Conservation (phyloP, 2,888 invertebrate species). For the Plebejus argus region DNA sequence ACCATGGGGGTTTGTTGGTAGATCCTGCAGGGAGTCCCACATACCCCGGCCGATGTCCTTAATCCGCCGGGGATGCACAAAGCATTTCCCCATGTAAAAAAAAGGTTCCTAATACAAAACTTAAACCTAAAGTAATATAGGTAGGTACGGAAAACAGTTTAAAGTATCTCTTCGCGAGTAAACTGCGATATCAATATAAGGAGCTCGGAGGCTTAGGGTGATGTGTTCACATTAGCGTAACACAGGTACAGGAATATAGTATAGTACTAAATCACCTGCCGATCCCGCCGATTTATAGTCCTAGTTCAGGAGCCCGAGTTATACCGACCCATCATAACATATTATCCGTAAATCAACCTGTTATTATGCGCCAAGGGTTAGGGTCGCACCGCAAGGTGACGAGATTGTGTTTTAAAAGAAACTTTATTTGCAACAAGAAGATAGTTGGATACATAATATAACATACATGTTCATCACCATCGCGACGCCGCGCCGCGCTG, state of each 20-base stretch:
- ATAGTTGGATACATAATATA: too few species aligned
- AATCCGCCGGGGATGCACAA: too few species aligned
- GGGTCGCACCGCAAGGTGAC: neutral
- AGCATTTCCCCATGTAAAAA: too few species aligned
- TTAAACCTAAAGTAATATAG: too few species aligned
- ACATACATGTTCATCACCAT: too few species aligned
- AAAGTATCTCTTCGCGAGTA: neutral
- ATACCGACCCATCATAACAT: neutral
- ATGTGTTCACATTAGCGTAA: constrained; percentile 1
- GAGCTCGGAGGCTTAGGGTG: neutral
- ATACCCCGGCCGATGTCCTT: too few species aligned
- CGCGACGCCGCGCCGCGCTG: too few species aligned
- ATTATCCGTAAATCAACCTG: constrained; percentile 2
- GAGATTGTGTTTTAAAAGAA: neutral
- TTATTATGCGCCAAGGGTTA: neutral
- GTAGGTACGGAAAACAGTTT: too few species aligned
- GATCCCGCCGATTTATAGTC: neutral
- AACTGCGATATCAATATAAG: neutral
- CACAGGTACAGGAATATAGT: neutral
- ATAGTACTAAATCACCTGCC: neutral
- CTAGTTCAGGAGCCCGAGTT: neutral
- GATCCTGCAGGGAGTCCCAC: too few species aligned
- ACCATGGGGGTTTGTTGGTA: too few species aligned
- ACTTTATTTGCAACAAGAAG: neutral
- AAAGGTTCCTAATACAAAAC: too few species aligned